Conservation (phyloP, 2,113 vertebrate species). For the Aspiorhynchus laticeps region DNA sequence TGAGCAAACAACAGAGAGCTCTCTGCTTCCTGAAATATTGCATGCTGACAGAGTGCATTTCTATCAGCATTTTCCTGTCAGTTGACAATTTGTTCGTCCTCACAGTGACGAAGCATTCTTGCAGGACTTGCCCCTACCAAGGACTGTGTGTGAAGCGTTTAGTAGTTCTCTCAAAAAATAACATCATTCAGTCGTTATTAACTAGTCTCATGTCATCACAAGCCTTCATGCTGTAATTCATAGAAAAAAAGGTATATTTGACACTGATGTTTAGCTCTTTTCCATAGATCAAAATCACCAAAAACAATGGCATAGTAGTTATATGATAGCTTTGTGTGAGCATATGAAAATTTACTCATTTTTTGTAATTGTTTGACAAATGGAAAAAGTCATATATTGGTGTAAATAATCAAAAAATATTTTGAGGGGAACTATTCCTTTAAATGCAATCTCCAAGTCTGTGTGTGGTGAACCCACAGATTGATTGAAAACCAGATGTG, state of each 20-base stretch:
- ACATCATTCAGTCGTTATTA: not conserved
- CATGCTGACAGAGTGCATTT: not conserved
- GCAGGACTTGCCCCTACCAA: not conserved
- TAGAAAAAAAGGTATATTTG: not conserved
- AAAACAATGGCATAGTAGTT: not conserved
- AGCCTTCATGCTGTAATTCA: not conserved
- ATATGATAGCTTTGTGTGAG: not conserved
- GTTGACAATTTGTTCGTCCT: conserved; percentile 7
- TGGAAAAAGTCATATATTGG: not conserved
- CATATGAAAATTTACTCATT: not conserved
- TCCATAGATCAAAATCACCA: not conserved
- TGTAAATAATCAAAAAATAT: not conserved
- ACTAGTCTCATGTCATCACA: not conserved
- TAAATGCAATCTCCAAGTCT: not conserved
- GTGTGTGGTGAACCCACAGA: not conserved
- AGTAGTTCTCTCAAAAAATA: not conserved
- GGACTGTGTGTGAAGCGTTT: not conserved
- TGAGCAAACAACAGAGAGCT: not conserved
- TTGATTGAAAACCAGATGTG: not conserved
- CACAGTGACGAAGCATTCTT: conserved; percentile 6
- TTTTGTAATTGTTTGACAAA: not conserved
- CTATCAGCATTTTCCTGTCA: not conserved
- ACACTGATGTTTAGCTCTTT: not conserved
- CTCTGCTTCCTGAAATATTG: conserved; percentile 19
- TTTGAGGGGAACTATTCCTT: not conserved